Evolutionary conservation across 1,140 invertebrate species (phyloP), one percentile per base, ranked within the genome.

Genomic region (Dinoponera quadriceps): DNA sequence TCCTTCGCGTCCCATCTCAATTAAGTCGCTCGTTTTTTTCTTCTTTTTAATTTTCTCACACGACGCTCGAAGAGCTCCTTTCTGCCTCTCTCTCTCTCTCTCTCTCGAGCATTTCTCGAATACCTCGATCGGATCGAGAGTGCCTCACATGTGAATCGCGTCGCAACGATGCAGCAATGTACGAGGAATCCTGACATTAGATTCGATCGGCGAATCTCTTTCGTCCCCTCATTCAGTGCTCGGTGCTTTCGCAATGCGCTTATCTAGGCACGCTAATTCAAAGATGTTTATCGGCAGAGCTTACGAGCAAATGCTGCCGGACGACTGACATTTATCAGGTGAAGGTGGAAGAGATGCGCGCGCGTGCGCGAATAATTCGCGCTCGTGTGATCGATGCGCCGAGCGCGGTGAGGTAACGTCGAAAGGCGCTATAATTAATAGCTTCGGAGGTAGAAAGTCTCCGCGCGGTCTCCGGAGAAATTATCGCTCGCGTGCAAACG

Each of bases 271-370:
- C 25, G 73, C 68, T 62, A 84, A 74, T 87, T 86, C 81, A 57
- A 83, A 83, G 85, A 86, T 87, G 62, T 74, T 84, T 84, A 87
- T 84, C 74, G 86, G 63, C 27, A 29, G 62, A 38, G 60, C 49
- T 83, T 83, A 63, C 20, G 72, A 55, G 48, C 59, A 84, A 78
- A 86, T 78, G 68, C 86, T 71, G 81, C 54, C 69, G 65, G 51
- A 59, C 86, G 59, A 84, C 77, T 88, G 87, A 82, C 87, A 88
- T 88, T 88, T 88, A 87, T 82, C 83, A 33, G 71, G 62, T 44
- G 65, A 84, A 84, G 63, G 82, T 84, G 54, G 75, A 87, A 68
- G 59, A 75, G 72, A 71, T 49, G 51, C 48, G 68, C 48, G 48
- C 60, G 22, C 33, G 33, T 7, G 38, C 38, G 38, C 22, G 48